Percentiles rank a stretch among this genome's conserved stretches.
Evolutionary conservation across 2,113 vertebrate genomes (phyloP).

Genomic region (Ardeotis arabs): DNA sequence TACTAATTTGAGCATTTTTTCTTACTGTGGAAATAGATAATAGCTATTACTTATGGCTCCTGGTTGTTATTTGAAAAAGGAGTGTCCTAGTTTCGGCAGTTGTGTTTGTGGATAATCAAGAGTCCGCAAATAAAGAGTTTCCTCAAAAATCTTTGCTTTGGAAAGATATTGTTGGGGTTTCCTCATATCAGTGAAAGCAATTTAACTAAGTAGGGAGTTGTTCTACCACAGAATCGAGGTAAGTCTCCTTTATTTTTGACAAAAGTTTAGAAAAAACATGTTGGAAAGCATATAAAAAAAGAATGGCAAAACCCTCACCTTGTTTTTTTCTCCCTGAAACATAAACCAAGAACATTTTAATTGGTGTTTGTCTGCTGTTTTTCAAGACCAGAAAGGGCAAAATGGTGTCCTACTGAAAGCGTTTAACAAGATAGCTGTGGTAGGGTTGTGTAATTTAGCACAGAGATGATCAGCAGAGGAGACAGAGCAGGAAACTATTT

Average conservation of each 20-base stretch:
- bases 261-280: background rate
- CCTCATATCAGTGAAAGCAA: background rate
- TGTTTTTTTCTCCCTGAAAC: background rate
- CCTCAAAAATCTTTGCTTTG: background rate
- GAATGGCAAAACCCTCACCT: background rate
- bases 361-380: background rate
- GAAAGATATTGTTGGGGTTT: background rate
- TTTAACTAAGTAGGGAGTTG: background rate
- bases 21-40: background rate
- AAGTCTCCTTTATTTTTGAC: background rate
- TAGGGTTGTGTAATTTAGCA: background rate
- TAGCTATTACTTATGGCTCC: background rate
- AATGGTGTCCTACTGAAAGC: background rate
- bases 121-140: background rate
- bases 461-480: background rate
- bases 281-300: background rate
- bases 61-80: background rate
- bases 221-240: background rate
- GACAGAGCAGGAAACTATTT: background rate
- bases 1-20: background rate
- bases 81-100: too few species aligned
- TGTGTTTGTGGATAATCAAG: background rate
- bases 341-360: background rate
- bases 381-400: background rate
- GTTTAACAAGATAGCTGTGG: background rate